phyloP scores from a whole-genome alignment of 2,888 invertebrate species.

The Sinotaia quadrata region DNA sequence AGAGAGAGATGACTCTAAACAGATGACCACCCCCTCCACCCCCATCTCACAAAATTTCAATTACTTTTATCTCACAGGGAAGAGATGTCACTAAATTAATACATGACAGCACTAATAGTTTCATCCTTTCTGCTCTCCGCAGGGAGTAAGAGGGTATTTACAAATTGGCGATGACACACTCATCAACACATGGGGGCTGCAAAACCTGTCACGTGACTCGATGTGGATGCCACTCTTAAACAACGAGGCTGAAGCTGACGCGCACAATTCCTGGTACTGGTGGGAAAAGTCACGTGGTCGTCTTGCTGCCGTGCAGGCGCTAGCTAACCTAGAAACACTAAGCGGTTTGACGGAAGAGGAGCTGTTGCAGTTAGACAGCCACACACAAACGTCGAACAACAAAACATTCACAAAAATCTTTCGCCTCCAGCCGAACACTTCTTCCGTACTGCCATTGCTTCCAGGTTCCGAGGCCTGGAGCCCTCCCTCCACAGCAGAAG shows the following conservation, averaged over 20 bases:
- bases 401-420: background rate
- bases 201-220: constrained; percentile 7
- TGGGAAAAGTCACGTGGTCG: constrained; percentile 1
- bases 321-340: background rate
- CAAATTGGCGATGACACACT: constrained; percentile 28
- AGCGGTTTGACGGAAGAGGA: background rate
- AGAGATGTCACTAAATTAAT: no score
- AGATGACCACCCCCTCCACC: no score
- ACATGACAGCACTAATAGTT: no score
- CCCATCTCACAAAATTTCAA: no score
- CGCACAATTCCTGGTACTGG: background rate
- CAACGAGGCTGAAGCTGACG: background rate
- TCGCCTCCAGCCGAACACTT: background rate
- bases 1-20: no score
- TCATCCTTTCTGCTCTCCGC: background rate
- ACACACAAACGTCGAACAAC: no score
- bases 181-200: constrained; percentile 18
- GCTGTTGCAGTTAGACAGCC: no score
- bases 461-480: background rate
- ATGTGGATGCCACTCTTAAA: constrained; percentile 14
- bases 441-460: background rate
- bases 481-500: background rate
- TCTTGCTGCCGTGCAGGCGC: background rate
- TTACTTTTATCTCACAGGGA: no score
- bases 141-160: constrained; percentile 18